Evolutionary conservation across 1,140 invertebrate genomes (phyloP).

Genomic region (Caenorhabditis tropicalis): DNA sequence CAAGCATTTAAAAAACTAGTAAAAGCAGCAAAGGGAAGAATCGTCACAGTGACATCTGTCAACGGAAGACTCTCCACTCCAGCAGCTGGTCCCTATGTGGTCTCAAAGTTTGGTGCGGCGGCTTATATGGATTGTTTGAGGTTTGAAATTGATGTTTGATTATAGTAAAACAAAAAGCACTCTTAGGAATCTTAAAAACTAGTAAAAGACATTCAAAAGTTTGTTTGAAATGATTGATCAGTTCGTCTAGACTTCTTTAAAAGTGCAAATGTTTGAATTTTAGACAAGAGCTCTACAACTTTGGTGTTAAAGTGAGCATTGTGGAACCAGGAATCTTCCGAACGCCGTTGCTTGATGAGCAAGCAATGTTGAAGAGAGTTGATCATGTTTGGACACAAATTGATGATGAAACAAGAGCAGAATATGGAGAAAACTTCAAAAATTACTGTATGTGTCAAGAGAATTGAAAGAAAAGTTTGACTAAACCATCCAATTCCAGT

Average conservation of each 20-base stretch:
- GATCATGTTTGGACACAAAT: slow-evolving; percentile 62
- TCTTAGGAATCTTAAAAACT: no score
- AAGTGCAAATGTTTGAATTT: neutral
- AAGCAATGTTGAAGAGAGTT: slow-evolving; percentile 61
- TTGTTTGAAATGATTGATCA: no score
- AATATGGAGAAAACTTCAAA: slow-evolving; percentile 66
- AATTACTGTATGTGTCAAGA: slow-evolving; percentile 59
- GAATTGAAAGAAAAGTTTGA: neutral
- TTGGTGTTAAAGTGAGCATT: slow-evolving; percentile 62
- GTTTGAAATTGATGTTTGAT: slow-evolving; percentile 22
- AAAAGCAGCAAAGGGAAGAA: slow-evolving; percentile 62
- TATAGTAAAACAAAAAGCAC: no score
- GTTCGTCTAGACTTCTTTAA: no score
- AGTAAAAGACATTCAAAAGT: no score
- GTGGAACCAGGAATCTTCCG: slow-evolving; percentile 62
- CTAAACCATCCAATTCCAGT: slow-evolving; percentile 52
- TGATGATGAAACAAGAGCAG: slow-evolving; percentile 55
- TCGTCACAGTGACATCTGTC: slow-evolving; percentile 66
- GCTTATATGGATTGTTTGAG: slow-evolving; percentile 66
- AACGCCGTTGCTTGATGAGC: slow-evolving; percentile 61
- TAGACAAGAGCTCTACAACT: slow-evolving; percentile 62
- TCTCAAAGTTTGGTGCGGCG: slow-evolving; percentile 65
- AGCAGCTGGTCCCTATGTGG: slow-evolving; percentile 59
- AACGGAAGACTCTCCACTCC: slow-evolving; percentile 58
- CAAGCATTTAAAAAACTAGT: slow-evolving; percentile 65